These are phyloP conservation scores for Strix aluco DNA, from an alignment of 2,113 vertebrate species.

Conservation along the genomic window DNA sequence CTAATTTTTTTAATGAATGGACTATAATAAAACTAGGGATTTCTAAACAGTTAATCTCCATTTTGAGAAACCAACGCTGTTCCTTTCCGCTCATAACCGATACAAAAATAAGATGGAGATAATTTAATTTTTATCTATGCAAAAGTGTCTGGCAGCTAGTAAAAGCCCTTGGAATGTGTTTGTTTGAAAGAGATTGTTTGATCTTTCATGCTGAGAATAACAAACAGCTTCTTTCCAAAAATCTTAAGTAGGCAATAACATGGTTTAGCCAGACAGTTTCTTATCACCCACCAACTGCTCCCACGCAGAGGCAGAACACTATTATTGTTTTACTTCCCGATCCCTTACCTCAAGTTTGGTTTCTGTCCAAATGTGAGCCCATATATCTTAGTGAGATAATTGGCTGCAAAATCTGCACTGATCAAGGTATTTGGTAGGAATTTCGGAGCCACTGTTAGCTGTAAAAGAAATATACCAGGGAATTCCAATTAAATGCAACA, in stretches of 20 bases:
- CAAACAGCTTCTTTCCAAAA: constrained; percentile 39
- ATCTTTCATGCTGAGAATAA: background rate
- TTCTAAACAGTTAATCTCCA: background rate
- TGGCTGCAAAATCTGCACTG: constrained; percentile 96
- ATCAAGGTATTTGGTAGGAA: constrained; percentile 89
- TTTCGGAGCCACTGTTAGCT: constrained; percentile 91
- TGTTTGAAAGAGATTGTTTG: background rate
- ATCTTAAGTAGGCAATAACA: background rate
- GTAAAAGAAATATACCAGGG: constrained; percentile 43
- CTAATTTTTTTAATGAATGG: background rate
- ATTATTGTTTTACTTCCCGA: constrained; percentile 11
- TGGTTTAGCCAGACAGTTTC: constrained; percentile 9
- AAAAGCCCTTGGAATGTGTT: constrained; percentile 21
- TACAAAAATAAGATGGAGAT: background rate
- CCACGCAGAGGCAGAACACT: background rate
- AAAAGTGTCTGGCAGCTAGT: background rate
- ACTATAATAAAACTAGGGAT: background rate
- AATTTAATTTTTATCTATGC: background rate
- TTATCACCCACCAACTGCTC: background rate
- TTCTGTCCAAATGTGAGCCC: constrained; percentile 95
- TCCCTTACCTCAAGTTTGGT: constrained; percentile 87
- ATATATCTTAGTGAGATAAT: constrained; percentile 92
- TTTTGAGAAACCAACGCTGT: background rate
- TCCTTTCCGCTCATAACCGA: background rate
- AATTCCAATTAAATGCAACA: background rate